Conservation (phyloP, 2,797 vertebrate genomes). For the Gobio occitaniae region DNA sequence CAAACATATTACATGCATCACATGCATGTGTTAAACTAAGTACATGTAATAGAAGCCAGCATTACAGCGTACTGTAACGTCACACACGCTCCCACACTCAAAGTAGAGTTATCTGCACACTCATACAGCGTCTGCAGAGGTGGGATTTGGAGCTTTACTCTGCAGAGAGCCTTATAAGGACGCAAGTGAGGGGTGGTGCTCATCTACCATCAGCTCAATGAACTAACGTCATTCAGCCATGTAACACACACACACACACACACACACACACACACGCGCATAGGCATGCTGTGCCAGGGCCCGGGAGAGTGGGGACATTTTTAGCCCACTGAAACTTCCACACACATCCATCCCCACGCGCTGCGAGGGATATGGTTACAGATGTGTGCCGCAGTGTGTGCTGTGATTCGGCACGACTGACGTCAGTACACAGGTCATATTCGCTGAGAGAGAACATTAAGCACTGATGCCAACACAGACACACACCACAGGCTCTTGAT, state of each 20-base stretch:
- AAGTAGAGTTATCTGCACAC: slow-evolving; percentile 37
- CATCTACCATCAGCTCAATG: slow-evolving; percentile 54
- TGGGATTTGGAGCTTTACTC: slow-evolving; percentile 35
- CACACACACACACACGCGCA: background rate
- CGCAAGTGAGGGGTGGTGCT: slow-evolving; percentile 52
- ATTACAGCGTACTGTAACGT: background rate
- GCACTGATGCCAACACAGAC: slow-evolving; percentile 33
- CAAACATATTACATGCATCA: background rate
- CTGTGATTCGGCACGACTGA: slow-evolving; percentile 55
- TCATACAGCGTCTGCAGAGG: slow-evolving; percentile 28
- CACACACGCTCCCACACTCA: slow-evolving; percentile 15
- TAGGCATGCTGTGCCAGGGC: slow-evolving; percentile 38
- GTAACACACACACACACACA: slow-evolving; percentile 26
- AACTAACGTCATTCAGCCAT: slow-evolving; percentile 56
- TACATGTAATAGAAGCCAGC: slow-evolving; percentile 10
- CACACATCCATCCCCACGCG: slow-evolving; percentile 25
- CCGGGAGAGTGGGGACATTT: slow-evolving; percentile 54
- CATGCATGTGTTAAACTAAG: slow-evolving; percentile 10
- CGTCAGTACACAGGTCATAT: slow-evolving; percentile 65
- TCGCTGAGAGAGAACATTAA: slow-evolving; percentile 55
- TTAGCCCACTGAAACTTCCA: slow-evolving; percentile 55
- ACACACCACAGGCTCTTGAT: slow-evolving; percentile 17
- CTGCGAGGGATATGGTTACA: slow-evolving; percentile 59
- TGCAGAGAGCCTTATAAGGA: slow-evolving; percentile 60
- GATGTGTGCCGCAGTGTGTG: slow-evolving; percentile 58